A percentile compares a stretch with the other conserved stretches of the same genome.
Evolutionary conservation across 92 coral and sea anemone genomes (phyloP).

Genomic region (Heliopora coerulea): DNA sequence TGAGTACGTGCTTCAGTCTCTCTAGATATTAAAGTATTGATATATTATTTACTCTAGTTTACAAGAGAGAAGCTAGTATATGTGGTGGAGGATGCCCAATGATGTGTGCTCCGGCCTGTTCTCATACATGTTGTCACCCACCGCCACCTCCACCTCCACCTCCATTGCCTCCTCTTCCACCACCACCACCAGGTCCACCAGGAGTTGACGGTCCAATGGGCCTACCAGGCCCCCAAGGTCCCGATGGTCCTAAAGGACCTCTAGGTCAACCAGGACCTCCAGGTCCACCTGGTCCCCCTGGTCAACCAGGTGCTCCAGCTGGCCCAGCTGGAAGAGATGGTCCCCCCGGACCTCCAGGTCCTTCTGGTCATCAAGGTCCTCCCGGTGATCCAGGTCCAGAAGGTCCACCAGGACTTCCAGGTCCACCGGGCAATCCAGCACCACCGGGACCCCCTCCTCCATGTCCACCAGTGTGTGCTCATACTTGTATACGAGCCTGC

Average conservation of each 20-base stretch:
- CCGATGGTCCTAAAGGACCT: conserved; percentile 99
- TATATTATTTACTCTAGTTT: not conserved
- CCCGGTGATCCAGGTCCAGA: conserved; percentile 98
- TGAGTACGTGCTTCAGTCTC: too few species aligned
- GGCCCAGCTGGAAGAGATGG: conserved; percentile 99
- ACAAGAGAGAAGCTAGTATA: conserved; percentile 79
- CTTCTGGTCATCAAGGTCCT: conserved; percentile 99
- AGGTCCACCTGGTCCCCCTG: conserved; percentile 96
- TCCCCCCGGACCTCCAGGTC: conserved; percentile 99
- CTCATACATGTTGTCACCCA: conserved; percentile 88
- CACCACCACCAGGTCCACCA: conserved; percentile 99
- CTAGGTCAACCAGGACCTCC: conserved; percentile 98
- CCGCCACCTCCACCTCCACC: conserved; percentile 93
- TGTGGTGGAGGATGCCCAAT: conserved; percentile 83
- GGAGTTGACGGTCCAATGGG: conserved; percentile 99
- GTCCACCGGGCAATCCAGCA: conserved; percentile 96
- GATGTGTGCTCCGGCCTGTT: conserved; percentile 80
- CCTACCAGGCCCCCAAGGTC: conserved; percentile 96
- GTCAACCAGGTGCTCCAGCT: conserved; percentile 99
- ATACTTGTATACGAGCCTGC: conserved; percentile 98
- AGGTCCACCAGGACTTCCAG: conserved; percentile 94
- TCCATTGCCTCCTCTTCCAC: conserved; percentile 96
- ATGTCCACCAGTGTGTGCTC: conserved; percentile 99
- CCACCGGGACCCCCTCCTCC: conserved; percentile 99
- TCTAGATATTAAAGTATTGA: not conserved